Evolutionary conservation across 2,113 vertebrate species (phyloP).

Genomic region (Probosciger aterrimus): DNA sequence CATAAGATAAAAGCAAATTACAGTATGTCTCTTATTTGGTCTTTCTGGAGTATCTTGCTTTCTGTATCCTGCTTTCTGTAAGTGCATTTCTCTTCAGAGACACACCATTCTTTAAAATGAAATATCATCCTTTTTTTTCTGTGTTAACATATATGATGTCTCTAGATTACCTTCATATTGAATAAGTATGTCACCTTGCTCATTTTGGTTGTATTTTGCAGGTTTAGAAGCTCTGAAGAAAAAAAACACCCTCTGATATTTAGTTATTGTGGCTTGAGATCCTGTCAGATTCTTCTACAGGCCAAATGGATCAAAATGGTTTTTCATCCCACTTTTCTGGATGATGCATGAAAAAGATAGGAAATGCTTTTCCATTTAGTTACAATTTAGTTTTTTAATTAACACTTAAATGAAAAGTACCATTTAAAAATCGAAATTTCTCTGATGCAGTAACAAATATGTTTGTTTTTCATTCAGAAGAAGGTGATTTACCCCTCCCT

Average conservation of each 20-base stretch:
- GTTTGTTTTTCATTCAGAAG: background rate
- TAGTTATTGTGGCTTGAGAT: background rate
- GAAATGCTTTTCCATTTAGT: background rate
- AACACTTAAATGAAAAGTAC: background rate
- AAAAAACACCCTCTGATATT: accelerated
- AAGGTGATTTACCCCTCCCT: background rate
- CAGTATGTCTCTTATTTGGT: accelerated
- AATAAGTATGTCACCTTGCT: background rate
- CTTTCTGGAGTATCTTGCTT: background rate
- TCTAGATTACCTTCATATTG: background rate
- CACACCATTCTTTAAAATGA: accelerated
- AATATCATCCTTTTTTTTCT: background rate
- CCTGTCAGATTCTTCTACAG: background rate
- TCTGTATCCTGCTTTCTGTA: background rate
- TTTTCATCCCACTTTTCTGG: background rate
- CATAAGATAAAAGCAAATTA: background rate
- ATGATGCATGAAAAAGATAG: background rate
- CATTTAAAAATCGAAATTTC: background rate
- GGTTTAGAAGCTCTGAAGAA: background rate
- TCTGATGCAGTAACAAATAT: background rate
- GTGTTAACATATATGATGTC: background rate
- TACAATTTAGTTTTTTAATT: background rate
- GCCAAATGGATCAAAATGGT: accelerated
- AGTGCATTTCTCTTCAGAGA: background rate
- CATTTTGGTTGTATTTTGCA: background rate